Conservation (phyloP, 2,113 vertebrate genomes). For the Macaca mulatta region DNA sequence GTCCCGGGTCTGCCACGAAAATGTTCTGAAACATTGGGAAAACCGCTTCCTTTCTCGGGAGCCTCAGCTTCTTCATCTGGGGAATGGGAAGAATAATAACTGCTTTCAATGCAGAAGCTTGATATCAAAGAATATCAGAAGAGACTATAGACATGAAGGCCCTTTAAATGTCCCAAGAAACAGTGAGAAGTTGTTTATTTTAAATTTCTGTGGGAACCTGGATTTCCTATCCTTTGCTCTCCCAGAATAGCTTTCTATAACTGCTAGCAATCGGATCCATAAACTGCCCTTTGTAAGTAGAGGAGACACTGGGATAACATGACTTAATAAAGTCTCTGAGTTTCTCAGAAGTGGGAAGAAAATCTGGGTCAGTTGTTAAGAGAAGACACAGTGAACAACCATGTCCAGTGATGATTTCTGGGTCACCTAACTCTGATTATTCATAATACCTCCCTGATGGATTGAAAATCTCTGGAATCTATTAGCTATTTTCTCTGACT, state of each 20-base stretch:
- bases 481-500: not conserved
- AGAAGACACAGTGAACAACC: not conserved
- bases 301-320: not conserved
- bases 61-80: not conserved
- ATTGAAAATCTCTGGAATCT: not conserved
- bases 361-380: not conserved
- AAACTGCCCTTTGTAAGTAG: not conserved
- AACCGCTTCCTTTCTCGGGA: not conserved
- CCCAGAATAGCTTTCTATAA: not conserved
- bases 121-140: not conserved
- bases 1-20: not conserved
- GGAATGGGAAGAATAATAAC: not conserved
- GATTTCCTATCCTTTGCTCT: not conserved
- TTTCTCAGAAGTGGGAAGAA: not conserved
- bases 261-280: not conserved
- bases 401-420: not conserved
- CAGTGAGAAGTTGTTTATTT: not conserved
- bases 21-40: not conserved
- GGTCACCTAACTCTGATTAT: not conserved
- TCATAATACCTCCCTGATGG: not conserved
- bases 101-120: not conserved
- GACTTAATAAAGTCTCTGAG: not conserved
- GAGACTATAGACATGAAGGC: not conserved
- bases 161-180: not conserved
- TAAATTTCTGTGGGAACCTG: not conserved